Evolutionary conservation across 1,140 invertebrate genomes (phyloP), one percentile per base, ranked within the genome.

Genomic region (Drosophila lini): DNA sequence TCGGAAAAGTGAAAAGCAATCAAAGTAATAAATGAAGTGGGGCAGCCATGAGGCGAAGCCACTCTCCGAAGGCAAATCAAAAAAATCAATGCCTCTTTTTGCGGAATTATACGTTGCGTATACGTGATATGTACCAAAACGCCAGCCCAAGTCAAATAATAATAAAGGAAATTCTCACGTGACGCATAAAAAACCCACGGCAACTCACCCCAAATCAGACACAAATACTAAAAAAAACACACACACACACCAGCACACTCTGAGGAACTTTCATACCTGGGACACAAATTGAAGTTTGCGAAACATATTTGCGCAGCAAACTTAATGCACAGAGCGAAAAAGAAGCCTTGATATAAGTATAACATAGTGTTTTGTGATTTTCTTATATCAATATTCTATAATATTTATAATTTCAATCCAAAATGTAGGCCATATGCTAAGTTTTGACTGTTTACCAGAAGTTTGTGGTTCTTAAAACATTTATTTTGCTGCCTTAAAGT

Each of bases 81-180:
- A 68, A 89, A 89, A 89, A 89, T 89, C 84, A 89, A 89, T 89
- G 80, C 74, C 36, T 70, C 47, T 67, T 79, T 84, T 64, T 71
- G 64, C 74, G 63, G 79, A 84, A 55, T 48, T 63, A 36, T 75
- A 70, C 63, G 81, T 67, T 78, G 68, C 71, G 80, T 84, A 89
- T 88, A 89, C 80, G 80, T 68, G 83, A 82, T 85, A 57, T 79
- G 82, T 74, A 79, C 74, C 62, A 68, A 68, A 55, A 55, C 52
- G 56, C 42, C 61, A 75, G 50, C 67, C 69, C 69, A 60, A 85
- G 48, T 70, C 63, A 89, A 89, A 84, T 89, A 89, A 89, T 84
- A 89, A 90, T 84, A 84, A 89, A 84, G 78, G 69, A 80, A 89
- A 89, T 90, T 89, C 84, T 89, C 84, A 89, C 84, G 84, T 89